Evolutionary conservation across 1,140 invertebrate genomes (phyloP), one percentile per base, ranked within the genome.

Genomic region (Aphelenchoides fujianensis): DNA sequence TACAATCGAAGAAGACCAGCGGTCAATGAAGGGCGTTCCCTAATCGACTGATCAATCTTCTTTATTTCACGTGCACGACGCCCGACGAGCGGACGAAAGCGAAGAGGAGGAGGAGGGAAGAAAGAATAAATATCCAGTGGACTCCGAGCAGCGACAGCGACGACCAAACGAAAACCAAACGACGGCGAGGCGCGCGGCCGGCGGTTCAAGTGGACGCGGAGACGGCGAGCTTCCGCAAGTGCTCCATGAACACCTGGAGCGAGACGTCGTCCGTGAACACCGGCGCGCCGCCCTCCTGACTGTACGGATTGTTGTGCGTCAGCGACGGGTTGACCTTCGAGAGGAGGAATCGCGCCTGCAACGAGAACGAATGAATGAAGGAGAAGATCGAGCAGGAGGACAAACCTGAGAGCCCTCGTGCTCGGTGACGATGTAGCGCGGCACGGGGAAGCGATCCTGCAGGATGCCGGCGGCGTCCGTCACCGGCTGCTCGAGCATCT

Each of bases 281-380:
- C 36, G 95, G 94, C 66, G 95, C 92, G 70, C 94, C 93, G 80
- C 90, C 91, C 85, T 97, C 94, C 93, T 96, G 85, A 73, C 32
- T 79, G 84, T 83, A 81, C 9, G 79, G 74, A 75, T 97, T 98
- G 87, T 98, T 98, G 86, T 99, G 96, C n/a, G 97, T 99, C 84
- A 96, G 92, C 76, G 95, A 98, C 30, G 97, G 97, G 87, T 99
- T 99, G 9, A 99, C 97, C 90, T 98, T 98, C 2, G 93, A 97
- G 23, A 99, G 86, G 67, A 99, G 88, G 87, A 99, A 99, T 79
- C 97, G 89, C 55, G 96, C 95, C 90, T 98, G 88, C 76, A 86
- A 83, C 35, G n/a, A n/a, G n/a, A n/a, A n/a, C n/a, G n/a, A n/a
- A n/a, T n/a, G 2, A n/a, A 62, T 7, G 19, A 31, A 62, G 5